Base-by-base conservation (phyloP, 2,888 invertebrate genomes). In the Chrysomela aeneicollis region DNA sequence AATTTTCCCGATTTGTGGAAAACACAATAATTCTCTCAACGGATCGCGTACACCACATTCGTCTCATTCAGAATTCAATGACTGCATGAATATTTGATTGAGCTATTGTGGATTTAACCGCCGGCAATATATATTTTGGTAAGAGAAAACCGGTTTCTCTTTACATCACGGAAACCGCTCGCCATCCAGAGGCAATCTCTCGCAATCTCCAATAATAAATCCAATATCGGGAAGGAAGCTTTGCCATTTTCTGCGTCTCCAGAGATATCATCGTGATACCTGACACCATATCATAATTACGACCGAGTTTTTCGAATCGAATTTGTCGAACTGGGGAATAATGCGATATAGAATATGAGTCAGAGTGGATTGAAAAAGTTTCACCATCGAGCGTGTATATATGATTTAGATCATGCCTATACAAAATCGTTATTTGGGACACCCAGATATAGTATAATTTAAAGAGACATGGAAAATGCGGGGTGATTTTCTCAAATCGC, bases 211-310 rank as follows among this genome's bases (percentile, higher is more conserved):
- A 49, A 64, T 73, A 75, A 75, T 76, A 78, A 78, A 77, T 78
- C 77, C 75, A 77, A 77, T 78, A 78, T 77, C 73, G 73, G 68
- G 71, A 74, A 69, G 72, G 71, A 68, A 74, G 75, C 75, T 76
- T 77, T 75, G 72, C 74, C 73, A 71, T 70, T 74, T 72, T 72
- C 51, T 47, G 37, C 49, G 42, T 66, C 66, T 55, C 76, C 54
- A 53, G 77, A 69, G 77, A 76, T 71, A 70, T 75, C n/a, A 70
- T 73, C 74, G 73, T 74, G 76, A 77, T 76, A 76, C 76, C 76
- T 77, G 78, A 77, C 77, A 78, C 75, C 75, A 76, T 76, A 77
- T 77, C 78, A 77, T 78, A 78, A 78, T 78, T 78, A 76, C 75
- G 75, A 70, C 70, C 67, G 64, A 63, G 22, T 57, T 47, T 17